A percentile compares a stretch with the other conserved stretches of the same genome.
Conservation (phyloP, 2,797 vertebrate species). For the Buphagus erythrorhynchus region DNA sequence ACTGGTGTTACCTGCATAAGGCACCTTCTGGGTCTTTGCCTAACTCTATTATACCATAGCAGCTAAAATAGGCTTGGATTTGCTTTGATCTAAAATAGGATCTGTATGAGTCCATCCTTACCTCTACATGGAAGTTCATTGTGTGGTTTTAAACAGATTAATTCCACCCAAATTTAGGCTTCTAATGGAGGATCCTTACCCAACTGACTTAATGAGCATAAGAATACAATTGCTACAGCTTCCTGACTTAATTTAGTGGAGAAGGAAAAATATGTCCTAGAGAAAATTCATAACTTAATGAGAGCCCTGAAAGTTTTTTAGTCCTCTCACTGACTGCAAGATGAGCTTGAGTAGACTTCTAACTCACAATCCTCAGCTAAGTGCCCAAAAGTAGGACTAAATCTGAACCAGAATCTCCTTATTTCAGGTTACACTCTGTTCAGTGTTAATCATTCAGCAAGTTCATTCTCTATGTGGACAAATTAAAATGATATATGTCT, state of each 20-base stretch:
- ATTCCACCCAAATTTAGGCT: not conserved
- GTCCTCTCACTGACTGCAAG: not conserved
- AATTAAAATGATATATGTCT: not conserved
- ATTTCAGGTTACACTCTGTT: not conserved
- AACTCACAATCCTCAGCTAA: not conserved
- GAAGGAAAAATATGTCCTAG: not conserved
- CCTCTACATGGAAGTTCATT: not conserved
- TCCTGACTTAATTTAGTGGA: not conserved
- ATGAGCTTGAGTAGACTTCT: not conserved
- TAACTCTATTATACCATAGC: not conserved
- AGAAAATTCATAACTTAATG: not conserved
- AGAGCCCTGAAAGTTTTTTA: not conserved
- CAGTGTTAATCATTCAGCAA: not conserved
- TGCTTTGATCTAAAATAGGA: not conserved
- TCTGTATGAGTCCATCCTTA: not conserved
- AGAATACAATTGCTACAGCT: not conserved
- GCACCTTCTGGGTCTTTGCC: not conserved
- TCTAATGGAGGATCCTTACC: not conserved
- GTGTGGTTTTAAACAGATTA: not conserved
- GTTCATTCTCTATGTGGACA: not conserved
- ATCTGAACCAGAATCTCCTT: not conserved
- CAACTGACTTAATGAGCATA: not conserved
- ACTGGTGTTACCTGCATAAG: not conserved
- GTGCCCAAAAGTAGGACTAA: not conserved
- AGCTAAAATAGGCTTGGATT: not conserved